Evolutionary conservation across 2,797 vertebrate genomes (phyloP).

Genomic region (Spinus olivaceus): DNA sequence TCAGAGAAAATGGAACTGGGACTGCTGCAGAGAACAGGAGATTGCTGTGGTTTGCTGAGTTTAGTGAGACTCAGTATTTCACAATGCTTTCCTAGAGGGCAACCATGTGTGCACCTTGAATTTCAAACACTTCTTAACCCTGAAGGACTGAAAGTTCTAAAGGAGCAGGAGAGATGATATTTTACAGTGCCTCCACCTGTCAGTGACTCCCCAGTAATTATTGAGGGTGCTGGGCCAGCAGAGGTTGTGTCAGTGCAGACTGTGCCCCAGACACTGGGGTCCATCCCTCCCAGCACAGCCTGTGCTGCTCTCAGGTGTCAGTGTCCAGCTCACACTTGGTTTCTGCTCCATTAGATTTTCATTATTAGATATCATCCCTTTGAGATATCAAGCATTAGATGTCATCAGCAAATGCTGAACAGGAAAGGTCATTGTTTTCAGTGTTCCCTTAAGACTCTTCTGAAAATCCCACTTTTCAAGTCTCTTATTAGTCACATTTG

Average conservation of each 20-base stretch:
- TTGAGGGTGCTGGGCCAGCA: background rate
- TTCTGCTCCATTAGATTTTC: background rate
- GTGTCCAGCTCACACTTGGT: background rate
- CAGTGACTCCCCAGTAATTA: background rate
- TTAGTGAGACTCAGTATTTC: background rate
- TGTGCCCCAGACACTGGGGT: background rate
- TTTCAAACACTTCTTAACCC: background rate
- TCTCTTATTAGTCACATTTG: background rate
- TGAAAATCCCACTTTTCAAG: background rate
- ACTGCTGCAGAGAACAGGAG: background rate
- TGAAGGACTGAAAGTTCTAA: background rate
- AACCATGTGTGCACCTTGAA: background rate
- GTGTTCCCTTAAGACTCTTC: background rate
- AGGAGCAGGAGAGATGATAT: background rate
- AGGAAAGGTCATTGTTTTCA: background rate
- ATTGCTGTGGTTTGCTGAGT: background rate
- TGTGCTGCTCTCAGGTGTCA: background rate
- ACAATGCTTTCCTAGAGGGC: background rate
- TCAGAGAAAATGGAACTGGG: background rate
- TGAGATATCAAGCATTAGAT: background rate
- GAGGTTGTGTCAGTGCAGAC: background rate
- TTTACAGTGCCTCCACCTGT: background rate
- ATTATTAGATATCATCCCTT: background rate
- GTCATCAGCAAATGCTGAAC: background rate
- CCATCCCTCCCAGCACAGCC: background rate